Conservation (phyloP, 2,797 vertebrate genomes). For the Streptopelia turtur region DNA sequence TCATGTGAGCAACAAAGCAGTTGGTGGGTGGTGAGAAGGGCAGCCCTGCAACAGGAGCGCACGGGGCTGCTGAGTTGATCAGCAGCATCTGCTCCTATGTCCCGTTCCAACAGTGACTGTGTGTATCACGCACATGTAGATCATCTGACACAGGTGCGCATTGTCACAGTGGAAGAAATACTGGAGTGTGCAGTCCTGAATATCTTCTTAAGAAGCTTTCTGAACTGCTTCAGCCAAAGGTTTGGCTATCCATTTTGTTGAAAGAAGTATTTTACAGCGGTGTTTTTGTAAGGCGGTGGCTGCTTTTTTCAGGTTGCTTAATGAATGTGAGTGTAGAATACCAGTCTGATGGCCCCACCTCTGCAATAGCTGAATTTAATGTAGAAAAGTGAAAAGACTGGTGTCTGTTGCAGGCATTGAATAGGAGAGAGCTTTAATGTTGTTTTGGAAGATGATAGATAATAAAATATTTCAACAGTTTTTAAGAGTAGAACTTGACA, state of each 20-base stretch:
- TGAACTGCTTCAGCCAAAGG: not conserved
- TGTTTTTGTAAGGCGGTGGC: not conserved
- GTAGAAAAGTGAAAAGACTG: not conserved
- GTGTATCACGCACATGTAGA: not conserved
- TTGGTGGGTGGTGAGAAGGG: not conserved
- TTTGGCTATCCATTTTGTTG: not conserved
- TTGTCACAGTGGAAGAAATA: not conserved
- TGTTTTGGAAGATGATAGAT: not conserved
- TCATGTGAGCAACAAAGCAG: not conserved
- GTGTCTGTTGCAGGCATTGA: not conserved
- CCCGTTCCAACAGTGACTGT: rapidly evolving
- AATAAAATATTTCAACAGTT: not conserved
- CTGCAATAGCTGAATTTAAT: not conserved
- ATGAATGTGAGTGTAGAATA: not conserved
- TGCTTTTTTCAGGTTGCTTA: not conserved
- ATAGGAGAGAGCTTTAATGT: not conserved
- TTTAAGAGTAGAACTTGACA: not conserved
- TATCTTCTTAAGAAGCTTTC: not conserved
- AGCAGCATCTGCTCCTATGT: not conserved
- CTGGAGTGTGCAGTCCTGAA: not conserved
- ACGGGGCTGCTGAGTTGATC: not conserved
- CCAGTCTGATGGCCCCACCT: not conserved
- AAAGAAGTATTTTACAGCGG: not conserved
- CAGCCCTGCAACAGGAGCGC: not conserved
- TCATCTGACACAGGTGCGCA: not conserved